Conservation (phyloP, 2,888 invertebrate genomes). For the Lasioglossum villosulum region DNA sequence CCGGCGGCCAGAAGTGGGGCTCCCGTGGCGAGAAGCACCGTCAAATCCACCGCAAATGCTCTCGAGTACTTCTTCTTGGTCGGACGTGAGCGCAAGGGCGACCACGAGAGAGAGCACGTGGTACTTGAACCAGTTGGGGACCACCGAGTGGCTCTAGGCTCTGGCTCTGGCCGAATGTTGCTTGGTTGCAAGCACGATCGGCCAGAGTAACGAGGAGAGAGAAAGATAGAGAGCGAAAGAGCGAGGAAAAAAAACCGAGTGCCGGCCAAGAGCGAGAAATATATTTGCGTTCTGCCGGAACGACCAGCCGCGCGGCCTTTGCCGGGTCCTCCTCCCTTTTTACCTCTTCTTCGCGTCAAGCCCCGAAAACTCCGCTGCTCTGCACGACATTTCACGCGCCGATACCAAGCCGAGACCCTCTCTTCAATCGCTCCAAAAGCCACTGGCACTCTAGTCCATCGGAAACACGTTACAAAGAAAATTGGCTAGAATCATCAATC, state of each 20-base stretch:
- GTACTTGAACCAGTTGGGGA: constrained; percentile 84
- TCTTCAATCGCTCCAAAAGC: neutral
- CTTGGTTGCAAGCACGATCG: constrained; percentile 72
- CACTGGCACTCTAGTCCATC: neutral
- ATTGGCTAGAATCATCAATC: neutral
- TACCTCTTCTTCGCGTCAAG: constrained; percentile 20
- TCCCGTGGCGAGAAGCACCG: constrained; percentile 81
- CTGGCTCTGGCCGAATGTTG: constrained; percentile 71
- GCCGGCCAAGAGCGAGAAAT: constrained; percentile 50
- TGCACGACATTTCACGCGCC: constrained; percentile 23
- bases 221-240: neutral
- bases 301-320: constrained; percentile 9
- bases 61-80: constrained; percentile 83
- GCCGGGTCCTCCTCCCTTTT: neutral
- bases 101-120: constrained; percentile 80
- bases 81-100: constrained; percentile 83
- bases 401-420: neutral
- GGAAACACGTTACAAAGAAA: neutral
- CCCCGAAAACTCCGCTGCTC: neutral
- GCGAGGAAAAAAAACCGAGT: constrained; percentile 43
- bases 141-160: constrained; percentile 75
- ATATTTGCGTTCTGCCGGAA: constrained; percentile 38
- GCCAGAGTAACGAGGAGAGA: constrained; percentile 59
- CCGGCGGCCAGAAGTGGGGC: constrained; percentile 76
- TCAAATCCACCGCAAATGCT: constrained; percentile 85